A percentile compares a stretch with the other conserved stretches of the same genome.
phyloP scores from a whole-genome alignment of 2,888 invertebrate species.

The Hydrotaea diabolus region DNA sequence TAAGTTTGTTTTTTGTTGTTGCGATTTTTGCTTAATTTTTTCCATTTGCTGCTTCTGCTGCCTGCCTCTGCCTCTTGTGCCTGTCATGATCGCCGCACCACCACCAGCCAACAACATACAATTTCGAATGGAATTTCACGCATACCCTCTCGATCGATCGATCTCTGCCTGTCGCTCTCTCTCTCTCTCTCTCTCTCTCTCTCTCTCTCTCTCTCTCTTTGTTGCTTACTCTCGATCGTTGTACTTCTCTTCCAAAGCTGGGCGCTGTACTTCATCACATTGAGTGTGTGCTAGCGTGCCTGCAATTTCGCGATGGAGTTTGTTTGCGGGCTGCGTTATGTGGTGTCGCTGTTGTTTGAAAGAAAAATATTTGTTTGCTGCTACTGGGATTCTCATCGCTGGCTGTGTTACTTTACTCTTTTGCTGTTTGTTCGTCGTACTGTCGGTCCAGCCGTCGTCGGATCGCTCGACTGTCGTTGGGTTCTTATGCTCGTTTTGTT shows the following conservation, averaged over 20 bases:
- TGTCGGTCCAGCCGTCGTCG: not conserved
- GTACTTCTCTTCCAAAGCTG: not conserved
- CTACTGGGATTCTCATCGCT: constrained; percentile 77
- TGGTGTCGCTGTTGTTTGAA: constrained; percentile 8
- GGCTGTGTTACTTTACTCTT: constrained; percentile 56
- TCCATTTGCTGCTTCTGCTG: constrained; percentile 31
- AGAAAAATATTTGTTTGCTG: constrained; percentile 61
- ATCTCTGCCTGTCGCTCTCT: not conserved
- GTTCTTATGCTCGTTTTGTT: not conserved
- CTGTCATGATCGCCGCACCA: not conserved
- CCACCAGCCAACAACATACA: not conserved
- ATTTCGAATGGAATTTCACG: constrained; percentile 56
- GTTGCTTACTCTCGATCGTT: not conserved
- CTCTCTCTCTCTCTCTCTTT: constrained; percentile 20
- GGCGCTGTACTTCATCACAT: not conserved
- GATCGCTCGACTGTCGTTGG: not conserved
- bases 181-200: not conserved
- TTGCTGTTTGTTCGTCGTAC: not conserved
- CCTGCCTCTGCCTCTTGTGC: not conserved
- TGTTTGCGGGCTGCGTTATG: constrained; percentile 5
- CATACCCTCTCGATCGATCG: constrained; percentile 41
- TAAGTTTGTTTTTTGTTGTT: too few species aligned
- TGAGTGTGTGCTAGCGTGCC: not conserved
- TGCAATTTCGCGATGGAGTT: constrained; percentile 40
- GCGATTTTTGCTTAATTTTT: not conserved